These are phyloP conservation scores for Eupeodes corollae DNA, from an alignment of 1,140 invertebrate species.

Conservation along the genomic window DNA sequence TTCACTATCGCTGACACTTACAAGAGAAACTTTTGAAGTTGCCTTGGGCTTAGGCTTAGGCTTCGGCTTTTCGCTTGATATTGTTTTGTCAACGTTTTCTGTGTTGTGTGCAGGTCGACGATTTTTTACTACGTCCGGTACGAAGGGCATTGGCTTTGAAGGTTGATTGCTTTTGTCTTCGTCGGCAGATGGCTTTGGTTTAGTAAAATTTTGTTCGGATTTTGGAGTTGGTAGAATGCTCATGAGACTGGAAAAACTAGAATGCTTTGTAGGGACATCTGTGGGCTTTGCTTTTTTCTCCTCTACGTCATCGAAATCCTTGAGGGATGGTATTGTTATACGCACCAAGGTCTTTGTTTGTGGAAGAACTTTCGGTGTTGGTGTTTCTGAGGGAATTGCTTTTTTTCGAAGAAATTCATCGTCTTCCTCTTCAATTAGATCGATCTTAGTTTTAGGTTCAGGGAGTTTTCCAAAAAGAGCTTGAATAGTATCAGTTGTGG, in stretches of 20 bases:
- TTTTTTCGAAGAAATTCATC: conserved; percentile 50
- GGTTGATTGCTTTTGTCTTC: not conserved
- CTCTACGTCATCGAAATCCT: conserved; percentile 44
- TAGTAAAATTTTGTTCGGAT: conserved; percentile 32
- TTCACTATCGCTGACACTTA: conserved; percentile 37
- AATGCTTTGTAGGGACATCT: conserved; percentile 20
- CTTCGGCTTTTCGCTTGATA: not conserved
- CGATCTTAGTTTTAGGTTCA: conserved; percentile 10
- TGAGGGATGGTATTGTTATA: conserved; percentile 35
- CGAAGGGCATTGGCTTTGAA: conserved; percentile 10
- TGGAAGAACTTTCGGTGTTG: conserved; percentile 12
- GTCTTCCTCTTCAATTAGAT: conserved; percentile 39
- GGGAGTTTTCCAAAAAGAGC: conserved; percentile 24
- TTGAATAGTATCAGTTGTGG: conserved; percentile 6
- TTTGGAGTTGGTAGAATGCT: conserved; percentile 44
- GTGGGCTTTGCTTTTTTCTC: conserved; percentile 29
- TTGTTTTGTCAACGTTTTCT: conserved; percentile 19
- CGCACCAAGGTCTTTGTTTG: conserved; percentile 22
- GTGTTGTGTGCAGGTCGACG: conserved; percentile 27
- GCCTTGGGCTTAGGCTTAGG: conserved; percentile 3
- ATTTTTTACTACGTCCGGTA: conserved; percentile 28
- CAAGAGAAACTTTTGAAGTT: not conserved
- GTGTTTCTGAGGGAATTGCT: conserved; percentile 23
- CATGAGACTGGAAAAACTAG: conserved; percentile 37
- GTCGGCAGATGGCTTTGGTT: conserved; percentile 14